phyloP scores from a whole-genome alignment of 2,888 invertebrate genomes.

The Amphipoea lucens region DNA sequence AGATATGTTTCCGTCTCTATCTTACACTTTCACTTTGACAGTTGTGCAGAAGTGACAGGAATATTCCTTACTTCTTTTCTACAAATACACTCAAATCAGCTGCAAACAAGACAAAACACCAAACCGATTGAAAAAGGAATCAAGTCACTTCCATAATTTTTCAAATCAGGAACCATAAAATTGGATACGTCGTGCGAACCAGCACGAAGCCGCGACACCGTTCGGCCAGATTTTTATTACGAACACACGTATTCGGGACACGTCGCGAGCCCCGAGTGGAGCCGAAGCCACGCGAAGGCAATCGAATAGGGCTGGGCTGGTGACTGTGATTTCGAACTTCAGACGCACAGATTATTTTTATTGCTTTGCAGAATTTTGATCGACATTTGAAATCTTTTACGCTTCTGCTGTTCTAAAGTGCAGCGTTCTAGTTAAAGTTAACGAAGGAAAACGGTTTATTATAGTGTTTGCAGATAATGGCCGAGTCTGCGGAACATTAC shows the following conservation, averaged over 20 bases:
- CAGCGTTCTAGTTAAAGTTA: constrained; percentile 28
- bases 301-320: constrained; percentile 62
- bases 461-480: constrained; percentile 55
- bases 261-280: constrained; percentile 71
- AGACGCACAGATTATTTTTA: constrained; percentile 52
- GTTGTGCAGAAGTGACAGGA: too few relatives aligned
- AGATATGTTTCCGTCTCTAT: neutral
- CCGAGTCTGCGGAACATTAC: constrained; percentile 38
- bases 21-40: neutral
- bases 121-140: constrained; percentile 49
- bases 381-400: constrained; percentile 36
- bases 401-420: constrained; percentile 24
- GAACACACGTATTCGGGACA: constrained; percentile 71
- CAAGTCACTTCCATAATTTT: constrained; percentile 69
- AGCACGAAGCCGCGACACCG: constrained; percentile 65
- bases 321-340: constrained; percentile 57
- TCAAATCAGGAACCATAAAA: constrained; percentile 75
- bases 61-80: neutral
- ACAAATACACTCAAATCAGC: constrained; percentile 10
- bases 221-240: constrained; percentile 75
- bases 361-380: constrained; percentile 35
- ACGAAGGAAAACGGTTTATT: constrained; percentile 46
- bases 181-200: constrained; percentile 70
- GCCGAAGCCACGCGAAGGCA: constrained; percentile 54
- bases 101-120: constrained; percentile 35